Conservation (phyloP, 2,113 vertebrate species). For the Heptranchias perlo region DNA sequence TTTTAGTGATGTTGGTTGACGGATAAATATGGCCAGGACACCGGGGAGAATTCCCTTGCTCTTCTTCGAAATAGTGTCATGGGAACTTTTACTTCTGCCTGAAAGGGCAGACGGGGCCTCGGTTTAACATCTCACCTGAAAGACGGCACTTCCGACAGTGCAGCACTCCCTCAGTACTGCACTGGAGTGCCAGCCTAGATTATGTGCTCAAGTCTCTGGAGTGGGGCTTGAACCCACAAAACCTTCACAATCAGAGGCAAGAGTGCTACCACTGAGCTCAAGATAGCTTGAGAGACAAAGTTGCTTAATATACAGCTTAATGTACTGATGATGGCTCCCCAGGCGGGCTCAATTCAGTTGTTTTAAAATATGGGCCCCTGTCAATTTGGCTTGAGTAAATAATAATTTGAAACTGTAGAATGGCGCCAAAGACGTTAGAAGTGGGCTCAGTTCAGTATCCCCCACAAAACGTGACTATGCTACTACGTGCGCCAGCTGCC, state of each 20-base stretch:
- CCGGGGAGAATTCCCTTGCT: background rate
- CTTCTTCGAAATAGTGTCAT: background rate
- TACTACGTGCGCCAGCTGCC: background rate
- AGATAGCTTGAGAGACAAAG: background rate
- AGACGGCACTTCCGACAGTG: background rate
- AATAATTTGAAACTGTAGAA: background rate
- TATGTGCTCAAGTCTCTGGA: background rate
- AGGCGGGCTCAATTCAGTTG: background rate
- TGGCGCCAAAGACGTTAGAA: background rate
- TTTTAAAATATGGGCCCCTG: background rate
- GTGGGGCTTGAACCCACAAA: background rate
- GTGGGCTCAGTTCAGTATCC: background rate
- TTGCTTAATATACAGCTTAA: background rate
- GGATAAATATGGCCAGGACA: background rate
- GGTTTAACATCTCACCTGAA: background rate
- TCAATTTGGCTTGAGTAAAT: no score
- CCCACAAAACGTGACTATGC: background rate
- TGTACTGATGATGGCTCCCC: background rate
- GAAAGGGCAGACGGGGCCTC: background rate
- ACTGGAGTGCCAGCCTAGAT: background rate
- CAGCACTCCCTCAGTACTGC: background rate
- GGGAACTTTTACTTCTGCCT: background rate
- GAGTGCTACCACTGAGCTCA: background rate
- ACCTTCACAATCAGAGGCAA: background rate
- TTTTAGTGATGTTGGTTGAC: background rate